These are phyloP conservation scores for Calonectris borealis DNA, from an alignment of 2,113 vertebrate genomes.

Conservation along the genomic window DNA sequence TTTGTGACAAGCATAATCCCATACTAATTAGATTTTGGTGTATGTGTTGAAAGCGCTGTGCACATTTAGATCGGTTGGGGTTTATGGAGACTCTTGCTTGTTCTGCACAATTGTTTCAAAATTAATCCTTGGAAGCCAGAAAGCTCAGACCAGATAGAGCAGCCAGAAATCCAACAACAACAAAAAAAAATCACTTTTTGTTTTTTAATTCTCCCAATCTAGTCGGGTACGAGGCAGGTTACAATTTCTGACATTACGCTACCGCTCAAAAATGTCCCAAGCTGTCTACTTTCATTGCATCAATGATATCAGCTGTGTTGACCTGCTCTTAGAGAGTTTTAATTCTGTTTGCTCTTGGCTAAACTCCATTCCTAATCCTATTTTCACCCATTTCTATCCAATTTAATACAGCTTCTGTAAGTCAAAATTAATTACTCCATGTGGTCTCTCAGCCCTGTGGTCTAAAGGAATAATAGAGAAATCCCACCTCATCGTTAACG, in stretches of 20 bases:
- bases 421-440: slow-evolving; percentile 72
- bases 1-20: slow-evolving; percentile 61
- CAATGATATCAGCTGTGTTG: neutral
- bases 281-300: slow-evolving; percentile 22
- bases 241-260: neutral
- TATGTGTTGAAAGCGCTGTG: slow-evolving; percentile 30
- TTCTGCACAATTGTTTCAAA: slow-evolving; percentile 50
- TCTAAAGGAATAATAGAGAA: neutral
- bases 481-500: neutral
- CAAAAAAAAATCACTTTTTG: neutral
- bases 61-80: neutral
- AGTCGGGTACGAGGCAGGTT: neutral
- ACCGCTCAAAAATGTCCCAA: slow-evolving; percentile 4
- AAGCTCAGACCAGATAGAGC: slow-evolving; percentile 25
- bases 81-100: neutral
- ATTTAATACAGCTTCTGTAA: slow-evolving; percentile 74
- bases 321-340: slow-evolving; percentile 40
- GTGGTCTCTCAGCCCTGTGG: neutral
- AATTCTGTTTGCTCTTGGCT: slow-evolving; percentile 70
- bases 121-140: slow-evolving; percentile 36
- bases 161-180: neutral
- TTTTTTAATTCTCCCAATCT: neutral
- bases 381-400: slow-evolving; percentile 74
- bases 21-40: slow-evolving; percentile 59
- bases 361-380: slow-evolving; percentile 73